Evolutionary conservation across 2,797 vertebrate species (phyloP), one percentile per base, ranked within the genome.

Genomic region (Schizothorax lantsangensis): DNA sequence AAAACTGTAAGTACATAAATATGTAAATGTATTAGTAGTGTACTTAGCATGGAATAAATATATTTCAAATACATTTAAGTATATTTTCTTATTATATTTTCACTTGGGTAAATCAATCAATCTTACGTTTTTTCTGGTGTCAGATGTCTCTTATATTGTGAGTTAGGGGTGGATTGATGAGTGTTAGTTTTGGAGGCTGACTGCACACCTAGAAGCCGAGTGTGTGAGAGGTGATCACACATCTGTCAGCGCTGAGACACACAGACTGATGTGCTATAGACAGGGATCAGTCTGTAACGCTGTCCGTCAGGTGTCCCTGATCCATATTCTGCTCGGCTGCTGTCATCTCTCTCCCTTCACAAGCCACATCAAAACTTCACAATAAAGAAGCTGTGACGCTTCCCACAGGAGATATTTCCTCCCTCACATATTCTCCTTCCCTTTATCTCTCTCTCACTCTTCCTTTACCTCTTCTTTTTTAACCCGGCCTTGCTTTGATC

Each of bases 401-500:
- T 62, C 73, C 71, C 71, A 77, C n/a, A 30, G 72, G 72, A 77
- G 52, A 82, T 82, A 82, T 72, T 71, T 40, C 33, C 26, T 66
- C 79, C 38, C n/a, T 40, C 38, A 80, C 23, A 43, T 66, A 30
- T 66, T 57, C 49, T 83, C 33, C 5, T 43, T 45, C 26, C 26
- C 26, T 84, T 74, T 84, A 9, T 84, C 26, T 83, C 49, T 83
- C 38, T 43, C 33, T 73, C 69, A 64, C 38, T 54, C 64, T 81
- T 64, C 26, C 66, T 54, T 71, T 57, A 43, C n/a, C 33, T 71
- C n/a, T 73, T 26, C 11, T 66, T 69, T 33, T 9, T 47, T 69
- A 68, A 7, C 57, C 14, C 57, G 43, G 80, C 47, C 79, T 71
- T 17, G 80, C 80, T 82, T 71, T 82, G 80, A 82, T 82, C 66